Conservation (phyloP, 2,888 invertebrate genomes). For the Sthenelais limicola region DNA sequence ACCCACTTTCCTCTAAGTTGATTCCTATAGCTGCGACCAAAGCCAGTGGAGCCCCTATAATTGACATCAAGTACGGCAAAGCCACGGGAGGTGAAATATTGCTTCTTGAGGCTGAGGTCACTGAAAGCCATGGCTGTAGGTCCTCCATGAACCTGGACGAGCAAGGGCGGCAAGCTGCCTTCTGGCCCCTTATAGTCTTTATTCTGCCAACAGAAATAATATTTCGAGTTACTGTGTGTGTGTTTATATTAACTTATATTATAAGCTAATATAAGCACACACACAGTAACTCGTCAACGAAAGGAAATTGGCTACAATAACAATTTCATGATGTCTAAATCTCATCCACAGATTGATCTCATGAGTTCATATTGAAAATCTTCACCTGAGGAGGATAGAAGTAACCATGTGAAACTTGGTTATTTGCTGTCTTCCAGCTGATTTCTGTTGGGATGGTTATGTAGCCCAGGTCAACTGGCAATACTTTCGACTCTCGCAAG, state of each 20-base stretch:
- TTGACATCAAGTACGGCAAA: constrained; percentile 73
- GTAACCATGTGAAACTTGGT: constrained; percentile 61
- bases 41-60: constrained; percentile 73
- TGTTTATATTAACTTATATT: no score
- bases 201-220: constrained; percentile 56
- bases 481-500: constrained; percentile 56
- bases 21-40: constrained; percentile 70
- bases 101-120: constrained; percentile 67
- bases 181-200: constrained; percentile 63
- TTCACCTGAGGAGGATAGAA: constrained; percentile 67
- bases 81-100: constrained; percentile 72
- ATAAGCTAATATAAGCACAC: no score
- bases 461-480: constrained; percentile 60
- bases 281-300: no score
- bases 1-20: constrained; percentile 61
- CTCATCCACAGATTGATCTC: no score
- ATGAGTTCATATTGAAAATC: not conserved
- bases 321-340: no score
- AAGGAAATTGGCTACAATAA: no score
- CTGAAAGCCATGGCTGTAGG: constrained; percentile 67
- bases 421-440: constrained; percentile 63
- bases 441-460: constrained; percentile 69
- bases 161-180: constrained; percentile 69
- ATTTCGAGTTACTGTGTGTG: no score
- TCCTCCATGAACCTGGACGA: constrained; percentile 73